Percentiles rank a stretch among this genome's conserved stretches.
These are phyloP conservation scores for Onychorhynchus coronatus DNA, from an alignment of 2,113 vertebrate species.

Conservation along the genomic window DNA sequence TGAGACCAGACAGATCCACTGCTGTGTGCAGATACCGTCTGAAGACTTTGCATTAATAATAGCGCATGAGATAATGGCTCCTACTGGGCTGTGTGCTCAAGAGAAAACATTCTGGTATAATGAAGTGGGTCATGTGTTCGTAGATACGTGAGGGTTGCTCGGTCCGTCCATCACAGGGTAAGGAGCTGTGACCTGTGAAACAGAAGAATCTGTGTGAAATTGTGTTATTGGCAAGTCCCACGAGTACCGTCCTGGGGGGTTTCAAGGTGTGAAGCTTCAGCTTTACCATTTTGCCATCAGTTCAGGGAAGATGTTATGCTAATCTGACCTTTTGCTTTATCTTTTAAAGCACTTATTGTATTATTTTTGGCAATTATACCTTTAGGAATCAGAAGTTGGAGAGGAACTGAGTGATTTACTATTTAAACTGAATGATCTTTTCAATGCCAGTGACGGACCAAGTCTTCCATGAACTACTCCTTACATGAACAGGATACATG, in stretches of 20 bases:
- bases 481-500: neutral
- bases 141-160: neutral
- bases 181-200: neutral
- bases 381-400: neutral
- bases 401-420: constrained; percentile 4
- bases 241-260: neutral
- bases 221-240: neutral
- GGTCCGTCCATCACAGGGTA: neutral
- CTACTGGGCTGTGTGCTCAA: neutral
- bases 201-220: neutral
- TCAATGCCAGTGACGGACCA: neutral
- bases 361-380: neutral
- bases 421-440: neutral
- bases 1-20: neutral
- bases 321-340: neutral
- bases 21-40: neutral
- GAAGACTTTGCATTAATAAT: neutral
- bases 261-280: neutral
- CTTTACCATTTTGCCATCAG: neutral
- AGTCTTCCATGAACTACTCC: neutral
- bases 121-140: neutral
- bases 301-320: neutral
- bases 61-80: neutral
- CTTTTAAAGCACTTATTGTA: neutral
- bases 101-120: neutral